A percentile compares a stretch with the other conserved stretches of the same genome.
phyloP scores from a whole-genome alignment of 92 coral and sea anemone species.

The Phymanthus crucifer region DNA sequence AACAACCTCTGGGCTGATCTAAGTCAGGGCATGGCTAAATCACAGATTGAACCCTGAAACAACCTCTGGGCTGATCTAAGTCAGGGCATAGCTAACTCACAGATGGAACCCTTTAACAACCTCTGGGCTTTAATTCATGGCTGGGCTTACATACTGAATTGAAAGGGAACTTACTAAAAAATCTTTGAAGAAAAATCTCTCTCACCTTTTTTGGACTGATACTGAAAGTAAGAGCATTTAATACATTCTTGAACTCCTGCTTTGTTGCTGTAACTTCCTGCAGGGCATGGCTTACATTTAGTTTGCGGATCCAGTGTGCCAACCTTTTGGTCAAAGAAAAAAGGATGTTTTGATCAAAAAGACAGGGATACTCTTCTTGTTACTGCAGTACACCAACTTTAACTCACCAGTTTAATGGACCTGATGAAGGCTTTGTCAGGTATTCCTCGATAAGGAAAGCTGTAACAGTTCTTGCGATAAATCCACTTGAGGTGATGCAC shows the following conservation, averaged over 20 bases:
- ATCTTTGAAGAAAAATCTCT: not conserved
- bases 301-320: conserved; percentile 61
- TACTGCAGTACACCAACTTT: too few species aligned
- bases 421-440: conserved; percentile 75
- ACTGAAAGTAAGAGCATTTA: conserved; percentile 52
- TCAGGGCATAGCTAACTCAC: too few species aligned
- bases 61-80: too few species aligned
- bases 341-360: too few species aligned
- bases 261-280: conserved; percentile 34
- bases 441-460: conserved; percentile 42
- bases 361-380: too few species aligned
- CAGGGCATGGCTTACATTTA: conserved; percentile 56
- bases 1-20: too few species aligned
- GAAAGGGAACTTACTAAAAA: too few species aligned
- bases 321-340: conserved; percentile 48
- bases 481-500: conserved; percentile 72
- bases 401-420: conserved; percentile 72
- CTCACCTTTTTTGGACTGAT: conserved; percentile 56
- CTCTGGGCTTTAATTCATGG: too few species aligned
- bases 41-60: too few species aligned
- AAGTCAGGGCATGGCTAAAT: too few species aligned
- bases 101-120: too few species aligned
- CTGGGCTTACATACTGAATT: too few species aligned
- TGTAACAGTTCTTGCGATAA: conserved; percentile 74
- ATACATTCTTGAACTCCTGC: conserved; percentile 34